Conservation (phyloP, 2,797 vertebrate genomes). For the Sylvilagus floridanus region DNA sequence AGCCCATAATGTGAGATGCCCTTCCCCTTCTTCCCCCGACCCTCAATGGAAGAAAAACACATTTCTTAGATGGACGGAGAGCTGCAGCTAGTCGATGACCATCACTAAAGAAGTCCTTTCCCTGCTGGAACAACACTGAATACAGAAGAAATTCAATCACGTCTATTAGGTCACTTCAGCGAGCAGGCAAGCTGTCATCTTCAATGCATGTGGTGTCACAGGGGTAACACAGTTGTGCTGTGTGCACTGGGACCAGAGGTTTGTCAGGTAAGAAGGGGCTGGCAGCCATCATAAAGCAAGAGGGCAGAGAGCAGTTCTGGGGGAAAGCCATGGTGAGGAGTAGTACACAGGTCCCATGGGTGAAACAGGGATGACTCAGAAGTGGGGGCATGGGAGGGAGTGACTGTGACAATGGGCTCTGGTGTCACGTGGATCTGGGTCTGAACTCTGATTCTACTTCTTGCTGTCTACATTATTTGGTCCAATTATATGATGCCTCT, state of each 20-base stretch:
- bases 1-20: not conserved
- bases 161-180: not conserved
- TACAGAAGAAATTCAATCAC: not conserved
- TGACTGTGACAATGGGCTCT: not conserved
- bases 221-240: too few relatives aligned
- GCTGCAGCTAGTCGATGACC: not conserved
- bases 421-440: not conserved
- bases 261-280: not conserved
- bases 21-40: not conserved
- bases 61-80: not conserved
- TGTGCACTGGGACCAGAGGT: not conserved
- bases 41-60: not conserved
- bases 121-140: not conserved
- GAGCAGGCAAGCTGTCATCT: not conserved
- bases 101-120: not conserved
- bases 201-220: not conserved
- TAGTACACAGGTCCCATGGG: not conserved
- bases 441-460: not conserved
- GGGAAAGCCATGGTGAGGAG: not conserved
- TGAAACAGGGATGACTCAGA: not conserved
- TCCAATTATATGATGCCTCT: not conserved
- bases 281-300: not conserved
- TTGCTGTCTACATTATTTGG: not conserved
- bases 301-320: not conserved
- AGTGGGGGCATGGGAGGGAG: not conserved